A percentile compares a stretch with the other conserved stretches of the same genome.
These are phyloP conservation scores for Drosophila nr. perissopoda DNA, from an alignment of 2,888 invertebrate genomes.

Conservation along the genomic window DNA sequence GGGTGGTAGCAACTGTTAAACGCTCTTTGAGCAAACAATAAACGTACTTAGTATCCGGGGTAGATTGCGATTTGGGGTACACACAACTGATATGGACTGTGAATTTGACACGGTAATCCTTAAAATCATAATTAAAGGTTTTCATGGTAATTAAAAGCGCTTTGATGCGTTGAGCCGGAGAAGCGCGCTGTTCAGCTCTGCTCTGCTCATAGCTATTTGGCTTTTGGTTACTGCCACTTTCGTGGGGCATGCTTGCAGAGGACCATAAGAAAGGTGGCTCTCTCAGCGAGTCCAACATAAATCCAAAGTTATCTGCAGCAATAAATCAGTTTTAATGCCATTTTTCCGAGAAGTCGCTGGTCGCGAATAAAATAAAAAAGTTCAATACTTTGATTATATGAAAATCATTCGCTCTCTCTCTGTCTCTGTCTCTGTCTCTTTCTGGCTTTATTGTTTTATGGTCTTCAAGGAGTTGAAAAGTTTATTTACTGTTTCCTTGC, in stretches of 20 bases:
- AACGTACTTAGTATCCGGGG: slow-evolving; percentile 8
- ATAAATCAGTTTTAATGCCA: slow-evolving; percentile 77
- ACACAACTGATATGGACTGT: slow-evolving; percentile 3
- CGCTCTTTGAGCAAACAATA: slow-evolving; percentile 19
- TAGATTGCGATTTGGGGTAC: slow-evolving; percentile 1
- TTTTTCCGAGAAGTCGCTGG: slow-evolving; percentile 42
- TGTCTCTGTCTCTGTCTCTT: neutral
- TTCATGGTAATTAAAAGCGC: slow-evolving; percentile 70
- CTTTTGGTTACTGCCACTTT: slow-evolving; percentile 5
- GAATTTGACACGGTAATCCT: slow-evolving; percentile 66
- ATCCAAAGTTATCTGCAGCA: slow-evolving; percentile 73
- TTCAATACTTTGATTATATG: slow-evolving; percentile 47
- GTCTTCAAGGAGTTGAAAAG: slow-evolving; percentile 31
- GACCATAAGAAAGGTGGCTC: slow-evolving; percentile 15
- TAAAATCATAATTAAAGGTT: slow-evolving; percentile 75
- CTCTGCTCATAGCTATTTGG: slow-evolving; percentile 3
- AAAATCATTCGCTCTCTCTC: slow-evolving; percentile 2
- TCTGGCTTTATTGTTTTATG: slow-evolving; percentile 29
- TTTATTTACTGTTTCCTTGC: slow-evolving; percentile 21
- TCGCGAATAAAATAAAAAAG: slow-evolving; percentile 18
- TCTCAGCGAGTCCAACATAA: slow-evolving; percentile 58
- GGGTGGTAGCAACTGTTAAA: slow-evolving; percentile 19
- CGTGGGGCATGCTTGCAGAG: neutral
- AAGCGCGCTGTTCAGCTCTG: neutral
- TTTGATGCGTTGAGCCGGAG: slow-evolving; percentile 26